Conservation (phyloP, 2,797 vertebrate genomes). For the Esox masquinongy region DNA sequence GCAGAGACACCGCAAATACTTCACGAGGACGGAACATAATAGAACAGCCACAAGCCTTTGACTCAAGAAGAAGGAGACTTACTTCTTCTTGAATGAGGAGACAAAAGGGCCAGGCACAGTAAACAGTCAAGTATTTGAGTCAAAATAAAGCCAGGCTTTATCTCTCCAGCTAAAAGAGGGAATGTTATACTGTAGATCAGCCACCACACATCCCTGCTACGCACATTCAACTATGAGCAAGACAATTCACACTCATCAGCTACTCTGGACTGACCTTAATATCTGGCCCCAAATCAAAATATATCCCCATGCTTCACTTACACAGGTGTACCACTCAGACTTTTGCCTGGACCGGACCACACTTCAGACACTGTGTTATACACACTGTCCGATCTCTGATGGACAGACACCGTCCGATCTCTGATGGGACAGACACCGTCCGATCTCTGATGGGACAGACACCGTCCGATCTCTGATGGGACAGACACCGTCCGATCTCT, state of each 20-base stretch:
- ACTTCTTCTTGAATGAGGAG: no score
- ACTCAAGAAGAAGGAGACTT: no score
- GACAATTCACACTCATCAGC: neutral
- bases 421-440: no score
- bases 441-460: no score
- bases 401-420: no score
- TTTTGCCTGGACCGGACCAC: no score
- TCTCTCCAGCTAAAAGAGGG: slow-evolving; percentile 16
- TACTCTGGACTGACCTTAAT: neutral
- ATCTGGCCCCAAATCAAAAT: neutral
- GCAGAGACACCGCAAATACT: neutral
- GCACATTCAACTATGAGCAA: neutral
- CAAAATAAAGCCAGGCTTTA: slow-evolving; percentile 24
- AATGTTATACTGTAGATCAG: slow-evolving; percentile 19
- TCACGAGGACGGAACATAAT: neutral
- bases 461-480: no score
- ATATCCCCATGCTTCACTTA: neutral
- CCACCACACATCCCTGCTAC: neutral
- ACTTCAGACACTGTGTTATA: no score
- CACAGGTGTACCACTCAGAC: neutral
- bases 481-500: no score
- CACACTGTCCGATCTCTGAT: no score
- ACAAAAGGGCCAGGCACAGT: neutral
- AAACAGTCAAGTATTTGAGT: slow-evolving; percentile 5
- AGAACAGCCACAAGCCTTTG: neutral